Percentiles rank a stretch among this genome's conserved stretches.
Evolutionary conservation across 2,797 vertebrate species (phyloP).

Genomic region (Hypotaenidia okinawae): DNA sequence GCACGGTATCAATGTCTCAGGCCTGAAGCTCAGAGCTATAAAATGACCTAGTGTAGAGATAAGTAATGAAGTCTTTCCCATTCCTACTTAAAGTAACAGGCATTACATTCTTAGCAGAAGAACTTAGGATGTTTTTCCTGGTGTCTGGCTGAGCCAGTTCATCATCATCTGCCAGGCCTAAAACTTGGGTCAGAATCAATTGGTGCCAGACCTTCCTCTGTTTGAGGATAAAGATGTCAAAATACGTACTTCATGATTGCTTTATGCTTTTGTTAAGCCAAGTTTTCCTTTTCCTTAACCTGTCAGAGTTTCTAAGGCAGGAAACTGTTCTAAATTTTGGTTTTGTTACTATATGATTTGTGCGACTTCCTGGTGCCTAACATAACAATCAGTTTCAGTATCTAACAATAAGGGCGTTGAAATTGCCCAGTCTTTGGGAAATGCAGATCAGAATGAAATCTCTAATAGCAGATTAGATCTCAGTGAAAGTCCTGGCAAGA

Average conservation of each 20-base stretch:
- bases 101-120: neutral
- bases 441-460: neutral
- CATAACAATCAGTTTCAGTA: neutral
- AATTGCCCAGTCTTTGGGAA: neutral
- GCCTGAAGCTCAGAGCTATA: neutral
- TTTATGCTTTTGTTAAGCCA: neutral
- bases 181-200: rapidly evolving
- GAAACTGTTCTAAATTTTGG: neutral
- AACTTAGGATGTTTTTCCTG: neutral
- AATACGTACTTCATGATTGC: neutral
- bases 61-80: neutral
- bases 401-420: neutral
- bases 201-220: neutral
- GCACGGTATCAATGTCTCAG: rapidly evolving
- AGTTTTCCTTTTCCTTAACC: neutral
- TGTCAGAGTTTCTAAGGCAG: neutral
- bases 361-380: neutral
- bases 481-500: neutral
- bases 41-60: neutral
- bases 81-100: neutral
- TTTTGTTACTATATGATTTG: neutral
- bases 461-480: neutral
- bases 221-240: neutral
- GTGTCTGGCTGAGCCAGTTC: neutral
- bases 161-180: neutral